Base-by-base conservation (phyloP, 2,797 vertebrate genomes). In the Eremophila alpestris region DNA sequence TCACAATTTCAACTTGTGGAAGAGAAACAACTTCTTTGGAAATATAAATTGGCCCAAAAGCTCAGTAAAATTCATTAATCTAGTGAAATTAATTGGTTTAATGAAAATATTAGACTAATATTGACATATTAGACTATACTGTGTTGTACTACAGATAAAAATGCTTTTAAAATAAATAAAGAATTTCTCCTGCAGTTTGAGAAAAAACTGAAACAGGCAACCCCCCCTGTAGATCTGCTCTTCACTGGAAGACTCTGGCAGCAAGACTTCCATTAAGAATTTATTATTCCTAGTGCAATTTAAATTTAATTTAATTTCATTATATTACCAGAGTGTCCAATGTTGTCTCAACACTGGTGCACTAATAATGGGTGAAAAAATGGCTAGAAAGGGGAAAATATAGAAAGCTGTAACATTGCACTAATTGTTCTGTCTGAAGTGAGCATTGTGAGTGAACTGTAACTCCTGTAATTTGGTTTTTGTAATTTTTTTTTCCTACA, bases 301-400 rank as follows among this genome's bases (percentile, higher is more conserved):
- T 96, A 74, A 69, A 86, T 90, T 90, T 91, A 26, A 77, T 88
- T 91, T 90, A 21, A 93, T 77, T 89, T 71, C 6, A 23, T 96
- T 94, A 52, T 89, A 95, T 85, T 74, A 54, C 58, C 38, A 67
- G 32, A 59, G 36, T 7, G 0, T 26, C 88, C 83, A 80, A 54
- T 91, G 52, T 85, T 94, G 90, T 87, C 86, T 84, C 64, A 86
- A 43, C 58, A 40, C 16, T 2, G 0, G 34, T 87, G 52, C 24
- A 80, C 83, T 82, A 76, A 78, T 83, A 94, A 90, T 77, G 58
- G 70, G 32, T 54, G 38, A 89, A 48, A 60, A 75, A 93, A 96
- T 89, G 64, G 52, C 64, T 86, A 92, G 70, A 81, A 16, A 68
- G 82, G 73, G 91, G 48, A 88, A 88, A 69, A 60, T 60, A 62